These are phyloP conservation scores for Acronicta alni DNA, from an alignment of 2,888 invertebrate genomes.

Conservation along the genomic window DNA sequence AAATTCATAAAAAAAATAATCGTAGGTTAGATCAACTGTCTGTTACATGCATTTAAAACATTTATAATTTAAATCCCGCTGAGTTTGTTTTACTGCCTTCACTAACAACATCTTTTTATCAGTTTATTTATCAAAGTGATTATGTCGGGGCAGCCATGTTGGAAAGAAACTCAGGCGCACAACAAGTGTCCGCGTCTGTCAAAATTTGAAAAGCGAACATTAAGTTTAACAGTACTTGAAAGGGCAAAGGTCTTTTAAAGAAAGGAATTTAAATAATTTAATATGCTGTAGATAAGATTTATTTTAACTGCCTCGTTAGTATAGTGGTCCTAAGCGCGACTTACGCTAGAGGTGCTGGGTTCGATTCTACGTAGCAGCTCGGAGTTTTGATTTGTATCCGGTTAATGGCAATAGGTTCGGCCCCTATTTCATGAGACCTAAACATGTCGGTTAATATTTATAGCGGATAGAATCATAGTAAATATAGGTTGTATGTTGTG, in stretches of 20 bases:
- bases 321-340: too few relatives aligned
- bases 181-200: conserved; percentile 59
- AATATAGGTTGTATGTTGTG: too few relatives aligned
- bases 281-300: conserved; percentile 11
- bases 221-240: conserved; percentile 37
- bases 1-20: conserved; percentile 24
- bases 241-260: conserved; percentile 34
- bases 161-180: conserved; percentile 39
- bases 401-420: too few relatives aligned
- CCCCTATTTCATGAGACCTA: too few relatives aligned
- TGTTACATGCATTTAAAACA: conserved; percentile 5
- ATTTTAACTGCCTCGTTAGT: conserved; percentile 7
- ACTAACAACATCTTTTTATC: conserved; percentile 64
- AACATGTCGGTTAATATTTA: too few relatives aligned
- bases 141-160: conserved; percentile 58
- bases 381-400: too few relatives aligned
- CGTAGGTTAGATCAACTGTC: conserved; percentile 53
- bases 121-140: conserved; percentile 67
- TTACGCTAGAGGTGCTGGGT: too few relatives aligned
- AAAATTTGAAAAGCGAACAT: conserved; percentile 58
- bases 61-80: conserved; percentile 61
- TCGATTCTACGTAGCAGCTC: too few relatives aligned
- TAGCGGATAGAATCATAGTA: too few relatives aligned
- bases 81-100: conserved; percentile 68
- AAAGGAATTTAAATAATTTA: conserved; percentile 24